Base-by-base conservation (phyloP, 2,113 vertebrate genomes). In the Zosterops hypoxanthus region DNA sequence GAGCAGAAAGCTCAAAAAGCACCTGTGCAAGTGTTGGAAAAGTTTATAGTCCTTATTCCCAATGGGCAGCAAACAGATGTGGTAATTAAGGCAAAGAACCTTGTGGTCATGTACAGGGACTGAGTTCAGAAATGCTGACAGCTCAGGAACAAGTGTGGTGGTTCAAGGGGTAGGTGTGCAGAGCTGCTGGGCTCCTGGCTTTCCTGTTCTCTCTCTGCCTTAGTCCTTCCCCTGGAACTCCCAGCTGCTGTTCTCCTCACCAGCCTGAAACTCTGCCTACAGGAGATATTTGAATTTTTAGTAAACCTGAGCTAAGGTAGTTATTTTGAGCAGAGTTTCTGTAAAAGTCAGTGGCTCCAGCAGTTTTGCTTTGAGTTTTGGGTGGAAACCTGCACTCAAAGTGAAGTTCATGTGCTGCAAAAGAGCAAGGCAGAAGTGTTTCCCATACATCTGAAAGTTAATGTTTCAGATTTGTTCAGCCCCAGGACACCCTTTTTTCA, bases 291-390 rank as follows among this genome's bases (percentile, higher is more conserved):
- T 57, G 34, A 88, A 63, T 63, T 90, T 63, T 81, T 68, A 75
- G 19, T 56, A 92, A 76, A 81, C 46, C 34, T 88, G 34, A 2
- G 1, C 73, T 44, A 16, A 87, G 23, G 9, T 41, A 76, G 73
- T 63, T 82, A 49, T 79, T 95, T 82, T 65, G 59, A 57, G 42
- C 6, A 25, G 65, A 52, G 69, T 60, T 68, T 76, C 84, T 82
- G 21, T 84, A 65, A 72, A 88, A 92, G 61, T 44, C 79, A 56
- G 44, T 36, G 71, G 65, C 64, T 92, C 84, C 61, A 57, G 70
- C 65, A 91, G 65, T 82, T 90, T 86, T 77, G 55, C 64, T 86
- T 76, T 86, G 41, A 80, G 71, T 85, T 90, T 91, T 73, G 39
- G 28, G 24, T 79, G 47, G 82, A 95, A 95, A 91, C 16, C 17